Evolutionary conservation across 2,113 vertebrate species (phyloP).

Genomic region (Grallaria varia): DNA sequence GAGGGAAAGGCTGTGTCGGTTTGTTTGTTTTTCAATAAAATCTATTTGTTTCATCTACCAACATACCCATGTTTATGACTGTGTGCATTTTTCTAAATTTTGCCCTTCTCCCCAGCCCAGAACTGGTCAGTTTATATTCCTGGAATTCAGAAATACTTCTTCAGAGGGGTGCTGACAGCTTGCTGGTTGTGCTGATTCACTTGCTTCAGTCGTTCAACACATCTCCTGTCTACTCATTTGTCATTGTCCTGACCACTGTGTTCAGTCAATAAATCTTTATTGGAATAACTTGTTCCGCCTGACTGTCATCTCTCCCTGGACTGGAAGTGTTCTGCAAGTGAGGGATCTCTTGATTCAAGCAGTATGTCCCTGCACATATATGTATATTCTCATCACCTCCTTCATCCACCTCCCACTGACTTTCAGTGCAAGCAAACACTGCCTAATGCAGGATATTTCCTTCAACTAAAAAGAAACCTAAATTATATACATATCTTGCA

Average conservation of each 20-base stretch:
- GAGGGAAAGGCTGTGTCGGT: not conserved
- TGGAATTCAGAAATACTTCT: conserved; percentile 14
- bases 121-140: not conserved
- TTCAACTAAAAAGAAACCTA: not conserved
- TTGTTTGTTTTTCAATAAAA: not conserved
- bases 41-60: not conserved
- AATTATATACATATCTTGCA: not conserved
- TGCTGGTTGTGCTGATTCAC: not conserved
- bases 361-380: not conserved
- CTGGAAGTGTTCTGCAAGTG: not conserved
- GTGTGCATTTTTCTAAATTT: not conserved
- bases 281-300: not conserved
- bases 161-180: conserved; percentile 26
- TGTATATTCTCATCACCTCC: not conserved
- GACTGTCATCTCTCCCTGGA: not conserved
- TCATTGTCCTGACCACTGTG: conserved; percentile 28
- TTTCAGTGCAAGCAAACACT: not conserved
- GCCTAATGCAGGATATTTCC: not conserved
- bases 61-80: not conserved
- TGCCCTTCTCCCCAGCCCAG: not conserved
- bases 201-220: not conserved
- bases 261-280: conserved; percentile 47
- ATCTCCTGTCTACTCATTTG: conserved; percentile 15
- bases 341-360: not conserved
- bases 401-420: not conserved